Base-by-base conservation (phyloP, 2,113 vertebrate genomes). In the Dromaius novaehollandiae region DNA sequence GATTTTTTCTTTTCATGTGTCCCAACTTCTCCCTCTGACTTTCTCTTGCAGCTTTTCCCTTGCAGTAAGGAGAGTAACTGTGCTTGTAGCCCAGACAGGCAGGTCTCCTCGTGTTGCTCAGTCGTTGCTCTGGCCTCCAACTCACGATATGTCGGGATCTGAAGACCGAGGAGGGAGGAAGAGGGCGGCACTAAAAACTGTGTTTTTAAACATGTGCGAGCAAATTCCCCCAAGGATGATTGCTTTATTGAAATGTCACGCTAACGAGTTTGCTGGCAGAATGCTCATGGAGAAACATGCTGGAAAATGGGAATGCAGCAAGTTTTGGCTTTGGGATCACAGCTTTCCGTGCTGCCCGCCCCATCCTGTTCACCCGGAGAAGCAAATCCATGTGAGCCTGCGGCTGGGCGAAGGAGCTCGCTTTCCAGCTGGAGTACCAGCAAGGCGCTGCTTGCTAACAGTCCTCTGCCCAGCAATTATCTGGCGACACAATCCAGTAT, bases 1-100 rank as follows among this genome's bases (percentile, higher is more conserved):
- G 84, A 50, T 74, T 34, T 93, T 93, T 84, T 61, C 90, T 89
- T 97, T 95, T 95, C 91, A 92, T 89, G 92, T 95, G 91, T 69
- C 69, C 87, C 69, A 87, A 3, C 70, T 61, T 86, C 66, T 78
- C 78, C 63, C 70, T 66, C 53, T 18, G 64, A 38, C 68, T 68
- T 55, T 86, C 88, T 74, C 81, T 89, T 48, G 86, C 73, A 73
- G 64, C 4, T 46, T 88, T 42, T 78, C 63, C 56, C 82, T 92
- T 2, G 22, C 81, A 91, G 96, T 78, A 1, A 70, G 19, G 60
- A 70, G 66, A 80, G 81, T 13, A 38, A 55, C 83, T 80, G 78
- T 2, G 32, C 34, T 3, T 0, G 0, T 14, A 46, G 76, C 92
- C 93, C 87, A 26, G 40, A 5, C 0, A 21, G 88, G 86, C 9